phyloP scores from a whole-genome alignment of 2,797 vertebrate species.

The Pristis pectinata region DNA sequence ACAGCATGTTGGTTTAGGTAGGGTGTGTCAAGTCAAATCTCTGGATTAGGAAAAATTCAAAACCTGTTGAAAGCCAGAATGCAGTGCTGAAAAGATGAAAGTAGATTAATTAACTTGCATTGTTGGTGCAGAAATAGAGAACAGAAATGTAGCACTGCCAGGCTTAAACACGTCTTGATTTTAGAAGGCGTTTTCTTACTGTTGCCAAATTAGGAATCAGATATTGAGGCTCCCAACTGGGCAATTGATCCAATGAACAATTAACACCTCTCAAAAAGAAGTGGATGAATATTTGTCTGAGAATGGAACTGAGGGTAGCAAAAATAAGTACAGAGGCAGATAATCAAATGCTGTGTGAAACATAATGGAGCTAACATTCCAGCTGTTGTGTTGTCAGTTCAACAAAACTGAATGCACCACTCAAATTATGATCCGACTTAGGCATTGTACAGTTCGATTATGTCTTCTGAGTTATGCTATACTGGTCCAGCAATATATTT shows the following conservation, averaged over 20 bases:
- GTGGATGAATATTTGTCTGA: background rate
- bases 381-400: background rate
- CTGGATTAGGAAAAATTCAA: too few species aligned
- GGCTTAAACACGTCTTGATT: background rate
- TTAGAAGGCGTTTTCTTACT: background rate
- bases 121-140: background rate
- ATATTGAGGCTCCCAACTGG: background rate
- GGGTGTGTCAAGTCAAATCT: too few species aligned
- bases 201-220: background rate
- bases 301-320: background rate
- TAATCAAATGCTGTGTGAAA: background rate
- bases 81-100: background rate
- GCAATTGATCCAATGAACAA: background rate
- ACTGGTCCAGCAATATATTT: background rate
- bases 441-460: background rate
- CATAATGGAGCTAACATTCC: background rate
- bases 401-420: background rate
- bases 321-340: background rate
- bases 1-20: too few species aligned
- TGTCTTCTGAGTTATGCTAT: background rate
- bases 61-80: too few species aligned
- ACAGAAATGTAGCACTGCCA: background rate
- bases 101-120: background rate
- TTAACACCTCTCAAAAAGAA: background rate
- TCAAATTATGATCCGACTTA: background rate